phyloP scores from a whole-genome alignment of 2,113 vertebrate genomes.

The Climacteris rufus region DNA sequence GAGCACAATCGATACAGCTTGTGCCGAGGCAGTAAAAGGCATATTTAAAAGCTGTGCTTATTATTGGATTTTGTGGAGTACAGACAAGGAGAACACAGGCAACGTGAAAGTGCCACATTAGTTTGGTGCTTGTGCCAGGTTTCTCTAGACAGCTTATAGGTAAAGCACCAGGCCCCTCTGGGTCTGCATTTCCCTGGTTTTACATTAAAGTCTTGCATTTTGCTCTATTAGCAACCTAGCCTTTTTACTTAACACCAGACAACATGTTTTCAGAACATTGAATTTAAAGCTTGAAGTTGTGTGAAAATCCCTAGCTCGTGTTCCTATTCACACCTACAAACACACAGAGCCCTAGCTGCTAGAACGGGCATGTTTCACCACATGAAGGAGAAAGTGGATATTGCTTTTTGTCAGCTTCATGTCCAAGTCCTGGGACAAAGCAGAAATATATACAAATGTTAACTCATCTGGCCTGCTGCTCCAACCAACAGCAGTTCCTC shows the following conservation, averaged over 20 bases:
- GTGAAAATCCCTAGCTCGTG: background rate
- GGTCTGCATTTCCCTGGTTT: background rate
- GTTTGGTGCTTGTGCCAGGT: background rate
- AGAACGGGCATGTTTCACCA: background rate
- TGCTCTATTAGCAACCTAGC: background rate
- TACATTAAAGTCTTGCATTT: slow-evolving; percentile 37
- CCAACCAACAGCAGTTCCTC: background rate
- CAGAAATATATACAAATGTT: background rate
- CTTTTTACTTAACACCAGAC: slow-evolving; percentile 9
- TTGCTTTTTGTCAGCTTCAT: background rate
- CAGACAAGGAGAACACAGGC: background rate
- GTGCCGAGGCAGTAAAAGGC: background rate
- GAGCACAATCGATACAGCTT: background rate
- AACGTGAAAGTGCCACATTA: background rate
- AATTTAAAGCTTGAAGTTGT: background rate
- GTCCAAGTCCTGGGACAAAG: background rate
- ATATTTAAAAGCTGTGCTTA: background rate
- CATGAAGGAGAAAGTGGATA: background rate
- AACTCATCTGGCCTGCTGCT: background rate
- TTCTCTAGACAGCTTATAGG: background rate
- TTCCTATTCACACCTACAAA: slow-evolving; percentile 8
- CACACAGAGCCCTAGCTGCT: background rate
- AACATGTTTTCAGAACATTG: slow-evolving; percentile 12
- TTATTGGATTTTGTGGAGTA: background rate
- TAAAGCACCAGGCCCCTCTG: background rate